Base-by-base conservation (phyloP, 2,113 vertebrate species). In the Anolis carolinensis region DNA sequence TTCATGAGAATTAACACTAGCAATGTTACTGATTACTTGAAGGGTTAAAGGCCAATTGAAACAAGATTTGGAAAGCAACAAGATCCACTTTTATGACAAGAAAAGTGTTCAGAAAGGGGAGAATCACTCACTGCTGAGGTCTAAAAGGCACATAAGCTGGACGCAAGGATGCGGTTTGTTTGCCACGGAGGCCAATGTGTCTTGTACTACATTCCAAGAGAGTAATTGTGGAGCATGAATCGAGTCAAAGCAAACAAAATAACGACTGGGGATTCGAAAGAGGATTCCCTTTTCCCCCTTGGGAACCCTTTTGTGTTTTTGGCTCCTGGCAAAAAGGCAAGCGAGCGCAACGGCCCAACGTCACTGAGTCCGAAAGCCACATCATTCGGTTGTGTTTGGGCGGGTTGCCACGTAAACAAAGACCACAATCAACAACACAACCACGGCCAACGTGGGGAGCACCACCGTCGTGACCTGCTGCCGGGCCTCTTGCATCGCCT, bases 401-500 rank as follows among this genome's bases (percentile, higher is more conserved):
- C 98, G 97, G 0, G 98, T 99, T 0, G 98, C 98, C 94, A 98
- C 97, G 0, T 99, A 99, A 68, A 99, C 98, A 5, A 99, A 98
- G 0, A 99, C 94, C 2, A 99, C 97, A 1, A 99, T 99, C 84
- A 99, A 94, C 30, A 99, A 92, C 80, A 99, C 97, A 2, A 99
- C 95, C 0, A 98, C 91, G 0, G 96, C 97, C 93, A 99, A 92
- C 0, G 99, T 99, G 65, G 99, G 99, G 77, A 99, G 95, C 72
- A 99, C 99, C 0, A 99, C 94, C 0, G 99, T 99, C 89, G 97
- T 95, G 90, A 99, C 97, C 92, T 99, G 98, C 92, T 98, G 97
- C 4, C 99, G 97, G 0, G 99, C 99, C 86, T 99, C 98, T 91
- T 98, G 98, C 98, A 99, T 99, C 32, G 99, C 98, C 94, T 98